Evolutionary conservation across 2,888 invertebrate species (phyloP).

Genomic region (Drosophila yooni): DNA sequence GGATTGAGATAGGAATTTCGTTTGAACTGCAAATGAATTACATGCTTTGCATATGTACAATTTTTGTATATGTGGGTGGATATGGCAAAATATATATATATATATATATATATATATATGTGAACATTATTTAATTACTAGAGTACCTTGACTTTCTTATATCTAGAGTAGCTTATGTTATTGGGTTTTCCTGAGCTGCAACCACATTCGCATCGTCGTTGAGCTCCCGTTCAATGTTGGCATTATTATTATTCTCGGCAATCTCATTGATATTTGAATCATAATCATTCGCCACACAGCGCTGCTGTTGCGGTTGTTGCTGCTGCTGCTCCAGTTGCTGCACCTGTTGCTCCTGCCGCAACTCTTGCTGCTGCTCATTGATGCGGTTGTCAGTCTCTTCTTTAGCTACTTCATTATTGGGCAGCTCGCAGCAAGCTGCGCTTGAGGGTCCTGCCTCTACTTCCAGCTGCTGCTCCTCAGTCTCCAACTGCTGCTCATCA

Average conservation of each 20-base stretch:
- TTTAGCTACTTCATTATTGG: constrained; percentile 3
- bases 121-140: constrained; percentile 14
- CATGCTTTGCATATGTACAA: constrained; percentile 39
- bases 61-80: not conserved
- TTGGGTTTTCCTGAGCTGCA: constrained; percentile 57
- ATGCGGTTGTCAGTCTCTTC: constrained; percentile 84
- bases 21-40: constrained; percentile 11
- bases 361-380: constrained; percentile 72
- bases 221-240: constrained; percentile 83
- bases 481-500: constrained; percentile 1
- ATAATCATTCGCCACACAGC: constrained; percentile 53
- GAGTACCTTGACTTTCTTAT: not conserved
- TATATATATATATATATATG: constrained; percentile 13
- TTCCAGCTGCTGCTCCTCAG: constrained; percentile 2
- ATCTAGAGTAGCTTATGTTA: constrained; percentile 25
- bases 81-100: constrained; percentile 33
- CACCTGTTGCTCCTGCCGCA: constrained; percentile 48
- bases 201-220: constrained; percentile 76
- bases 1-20: constrained; percentile 10
- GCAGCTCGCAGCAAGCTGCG: constrained; percentile 3
- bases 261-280: constrained; percentile 84
- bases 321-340: constrained; percentile 34
- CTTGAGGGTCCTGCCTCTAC: constrained; percentile 29
- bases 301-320: constrained; percentile 41
- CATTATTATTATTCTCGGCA: constrained; percentile 84